A percentile compares a stretch with the other conserved stretches of the same genome.
phyloP scores from a whole-genome alignment of 2,888 invertebrate genomes.

The Drosophila stalkeri region DNA sequence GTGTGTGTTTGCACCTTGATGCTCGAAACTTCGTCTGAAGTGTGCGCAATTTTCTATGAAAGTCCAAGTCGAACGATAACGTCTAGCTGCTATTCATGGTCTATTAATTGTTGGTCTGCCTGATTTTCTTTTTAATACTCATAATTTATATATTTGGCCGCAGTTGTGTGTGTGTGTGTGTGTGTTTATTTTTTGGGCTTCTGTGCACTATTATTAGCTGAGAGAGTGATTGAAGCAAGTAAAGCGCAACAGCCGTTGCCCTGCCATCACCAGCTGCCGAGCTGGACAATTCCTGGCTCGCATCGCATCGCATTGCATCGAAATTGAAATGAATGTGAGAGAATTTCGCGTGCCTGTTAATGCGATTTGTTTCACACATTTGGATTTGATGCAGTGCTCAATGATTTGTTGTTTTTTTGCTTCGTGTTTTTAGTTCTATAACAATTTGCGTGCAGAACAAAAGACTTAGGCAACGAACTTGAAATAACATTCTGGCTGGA shows the following conservation, averaged over 20 bases:
- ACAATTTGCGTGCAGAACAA: constrained; percentile 57
- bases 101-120: constrained; percentile 66
- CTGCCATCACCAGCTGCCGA: not conserved
- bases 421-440: not conserved
- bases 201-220: not conserved
- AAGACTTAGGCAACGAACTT: constrained; percentile 65
- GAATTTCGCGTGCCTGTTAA: constrained; percentile 32
- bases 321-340: constrained; percentile 24
- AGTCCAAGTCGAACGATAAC: constrained; percentile 22
- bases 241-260: constrained; percentile 17
- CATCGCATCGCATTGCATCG: constrained; percentile 5
- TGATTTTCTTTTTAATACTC: constrained; percentile 62
- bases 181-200: not conserved
- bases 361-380: constrained; percentile 32
- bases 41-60: constrained; percentile 38
- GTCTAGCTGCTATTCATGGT: constrained; percentile 74
- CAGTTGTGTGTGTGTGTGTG: not conserved
- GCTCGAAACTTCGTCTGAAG: constrained; percentile 8
- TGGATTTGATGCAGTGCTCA: not conserved
- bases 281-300: not conserved
- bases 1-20: not conserved
- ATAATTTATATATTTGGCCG: constrained; percentile 23
- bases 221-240: constrained; percentile 22
- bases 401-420: not conserved
- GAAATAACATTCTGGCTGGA: constrained; percentile 53